phyloP scores from a whole-genome alignment of 2,888 invertebrate genomes.

The Callimorpha dominula region DNA sequence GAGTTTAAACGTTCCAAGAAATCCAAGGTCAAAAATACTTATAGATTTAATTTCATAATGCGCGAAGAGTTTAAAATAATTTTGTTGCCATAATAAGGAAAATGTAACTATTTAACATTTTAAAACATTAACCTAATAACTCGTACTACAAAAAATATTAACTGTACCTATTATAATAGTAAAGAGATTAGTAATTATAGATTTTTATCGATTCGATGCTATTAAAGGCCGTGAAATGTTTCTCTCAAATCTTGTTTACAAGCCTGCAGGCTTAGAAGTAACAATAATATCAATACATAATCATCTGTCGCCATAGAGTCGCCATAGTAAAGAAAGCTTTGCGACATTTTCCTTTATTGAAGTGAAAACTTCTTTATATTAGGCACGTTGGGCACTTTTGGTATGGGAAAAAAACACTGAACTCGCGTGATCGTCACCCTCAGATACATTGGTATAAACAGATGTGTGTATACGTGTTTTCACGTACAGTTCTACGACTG shows the following conservation, averaged over 20 bases:
- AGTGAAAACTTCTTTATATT: too few relatives aligned
- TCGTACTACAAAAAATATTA: neutral
- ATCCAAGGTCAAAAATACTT: neutral
- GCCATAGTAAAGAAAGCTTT: too few relatives aligned
- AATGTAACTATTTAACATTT: neutral
- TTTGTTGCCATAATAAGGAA: neutral
- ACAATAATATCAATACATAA: too few relatives aligned
- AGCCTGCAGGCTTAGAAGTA: neutral
- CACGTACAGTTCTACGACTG: too few relatives aligned
- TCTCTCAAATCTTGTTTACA: neutral
- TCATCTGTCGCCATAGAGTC: neutral
- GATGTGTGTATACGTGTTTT: too few relatives aligned
- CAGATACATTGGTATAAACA: too few relatives aligned
- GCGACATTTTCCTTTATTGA: too few relatives aligned
- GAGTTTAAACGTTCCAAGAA: constrained; percentile 5
- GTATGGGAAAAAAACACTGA: too few relatives aligned
- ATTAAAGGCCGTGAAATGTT: neutral
- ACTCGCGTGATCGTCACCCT: too few relatives aligned
- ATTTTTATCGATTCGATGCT: neutral
- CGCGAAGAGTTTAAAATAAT: neutral
- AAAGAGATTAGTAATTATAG: neutral
- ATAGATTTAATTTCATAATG: constrained; percentile 1
- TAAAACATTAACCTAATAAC: neutral
- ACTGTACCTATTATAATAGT: neutral
- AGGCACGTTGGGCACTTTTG: too few relatives aligned